These are phyloP conservation scores for Notarius lentiginosus DNA, from an alignment of 2,113 vertebrate species.

Conservation along the genomic window DNA sequence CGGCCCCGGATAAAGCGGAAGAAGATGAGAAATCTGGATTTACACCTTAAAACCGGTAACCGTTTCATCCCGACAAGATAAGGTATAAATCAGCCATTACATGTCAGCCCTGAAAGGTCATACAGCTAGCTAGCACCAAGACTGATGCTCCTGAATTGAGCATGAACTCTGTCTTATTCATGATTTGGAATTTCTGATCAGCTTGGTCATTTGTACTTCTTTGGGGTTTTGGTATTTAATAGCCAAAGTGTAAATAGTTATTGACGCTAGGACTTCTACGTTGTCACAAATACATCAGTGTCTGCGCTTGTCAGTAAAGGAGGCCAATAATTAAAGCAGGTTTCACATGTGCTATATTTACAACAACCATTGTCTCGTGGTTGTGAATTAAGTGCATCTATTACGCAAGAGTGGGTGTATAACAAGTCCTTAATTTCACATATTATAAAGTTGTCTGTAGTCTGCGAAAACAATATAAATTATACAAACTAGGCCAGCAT, in stretches of 20 bases:
- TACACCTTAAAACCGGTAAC: too few relatives aligned
- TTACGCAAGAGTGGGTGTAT: not conserved
- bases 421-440: not conserved
- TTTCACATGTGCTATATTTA: not conserved
- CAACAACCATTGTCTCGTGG: not conserved
- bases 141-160: not conserved
- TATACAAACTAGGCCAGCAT: not conserved
- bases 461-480: not conserved
- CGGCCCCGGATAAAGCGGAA: too few relatives aligned
- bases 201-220: not conserved
- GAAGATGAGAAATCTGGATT: too few relatives aligned
- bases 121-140: not conserved
- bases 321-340: not conserved
- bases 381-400: not conserved
- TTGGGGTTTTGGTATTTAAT: not conserved
- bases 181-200: not conserved
- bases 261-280: not conserved
- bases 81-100: not conserved
- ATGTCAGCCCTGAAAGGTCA: not conserved
- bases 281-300: not conserved
- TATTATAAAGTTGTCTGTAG: not conserved
- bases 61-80: too few relatives aligned
- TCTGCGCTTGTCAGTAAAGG: not conserved
- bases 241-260: not conserved
- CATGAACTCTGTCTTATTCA: not conserved